These are phyloP conservation scores for Xestoiulus laeticollis DNA, from an alignment of 2,888 invertebrate genomes.

Conservation along the genomic window DNA sequence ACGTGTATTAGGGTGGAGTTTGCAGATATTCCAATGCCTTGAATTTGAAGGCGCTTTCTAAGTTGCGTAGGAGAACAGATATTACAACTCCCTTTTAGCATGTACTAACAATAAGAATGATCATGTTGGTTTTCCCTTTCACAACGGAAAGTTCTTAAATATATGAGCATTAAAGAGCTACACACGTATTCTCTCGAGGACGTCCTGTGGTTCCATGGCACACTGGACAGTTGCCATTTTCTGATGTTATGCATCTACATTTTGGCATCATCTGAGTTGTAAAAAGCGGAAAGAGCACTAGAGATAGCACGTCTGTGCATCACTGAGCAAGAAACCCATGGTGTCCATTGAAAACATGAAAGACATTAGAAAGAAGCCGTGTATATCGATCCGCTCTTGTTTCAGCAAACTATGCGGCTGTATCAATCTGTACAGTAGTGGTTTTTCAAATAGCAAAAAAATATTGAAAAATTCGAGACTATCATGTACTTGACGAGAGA, in stretches of 20 bases:
- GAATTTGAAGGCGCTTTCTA: neutral
- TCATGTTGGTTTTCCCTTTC: constrained; percentile 1
- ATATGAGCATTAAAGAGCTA: neutral
- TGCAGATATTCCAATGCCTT: neutral
- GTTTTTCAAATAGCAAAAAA: neutral
- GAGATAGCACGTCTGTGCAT: neutral
- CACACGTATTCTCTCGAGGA: neutral
- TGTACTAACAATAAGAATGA: neutral
- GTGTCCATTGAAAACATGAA: neutral
- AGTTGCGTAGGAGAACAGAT: neutral
- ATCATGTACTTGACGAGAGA: neutral
- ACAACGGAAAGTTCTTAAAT: neutral
- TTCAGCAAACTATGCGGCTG: neutral
- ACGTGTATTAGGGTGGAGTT: constrained; percentile 14
- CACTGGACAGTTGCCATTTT: neutral
- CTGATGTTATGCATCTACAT: neutral
- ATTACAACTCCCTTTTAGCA: neutral
- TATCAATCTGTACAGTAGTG: neutral
- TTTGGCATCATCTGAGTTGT: neutral
- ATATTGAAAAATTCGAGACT: neutral
- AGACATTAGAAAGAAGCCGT: neutral
- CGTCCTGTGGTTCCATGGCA: neutral
- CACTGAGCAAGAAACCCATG: neutral
- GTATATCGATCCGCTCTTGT: neutral
- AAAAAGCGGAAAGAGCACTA: neutral